A percentile compares a stretch with the other conserved stretches of the same genome.
Evolutionary conservation across 2,113 vertebrate species (phyloP).

Genomic region (Albula goreensis): DNA sequence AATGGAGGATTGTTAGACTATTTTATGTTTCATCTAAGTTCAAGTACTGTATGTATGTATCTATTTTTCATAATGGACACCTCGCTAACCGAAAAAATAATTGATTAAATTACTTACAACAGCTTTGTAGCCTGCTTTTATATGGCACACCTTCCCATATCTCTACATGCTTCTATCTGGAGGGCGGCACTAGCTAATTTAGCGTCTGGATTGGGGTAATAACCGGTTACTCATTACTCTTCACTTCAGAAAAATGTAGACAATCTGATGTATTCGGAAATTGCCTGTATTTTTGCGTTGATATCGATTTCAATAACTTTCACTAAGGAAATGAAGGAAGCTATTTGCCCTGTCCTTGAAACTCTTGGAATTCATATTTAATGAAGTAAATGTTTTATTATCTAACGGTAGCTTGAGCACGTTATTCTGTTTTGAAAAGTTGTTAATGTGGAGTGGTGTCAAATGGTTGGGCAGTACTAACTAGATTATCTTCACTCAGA

Average conservation of each 20-base stretch:
- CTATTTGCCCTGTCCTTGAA: background rate
- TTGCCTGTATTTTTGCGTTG: background rate
- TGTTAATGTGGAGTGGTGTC: constrained; percentile 11
- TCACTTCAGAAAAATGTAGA: background rate
- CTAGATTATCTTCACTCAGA: constrained; percentile 22
- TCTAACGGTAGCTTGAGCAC: background rate
- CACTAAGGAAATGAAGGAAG: background rate
- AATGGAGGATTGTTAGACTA: background rate
- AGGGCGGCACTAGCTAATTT: background rate
- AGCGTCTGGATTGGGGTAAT: background rate
- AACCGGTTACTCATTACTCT: background rate
- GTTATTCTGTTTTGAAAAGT: background rate
- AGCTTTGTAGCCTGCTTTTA: no score
- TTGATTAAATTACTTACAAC: no score
- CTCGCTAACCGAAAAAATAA: background rate
- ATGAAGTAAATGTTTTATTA: no score
- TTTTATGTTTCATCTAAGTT: background rate
- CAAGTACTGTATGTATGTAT: background rate
- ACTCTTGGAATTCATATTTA: background rate
- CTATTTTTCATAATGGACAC: background rate
- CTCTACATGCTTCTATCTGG: no score
- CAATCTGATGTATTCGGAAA: no score
- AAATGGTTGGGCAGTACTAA: constrained; percentile 7
- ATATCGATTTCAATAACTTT: background rate
- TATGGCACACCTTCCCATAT: no score